phyloP scores from a whole-genome alignment of 2,113 vertebrate species.

The Oryzias woworae region DNA sequence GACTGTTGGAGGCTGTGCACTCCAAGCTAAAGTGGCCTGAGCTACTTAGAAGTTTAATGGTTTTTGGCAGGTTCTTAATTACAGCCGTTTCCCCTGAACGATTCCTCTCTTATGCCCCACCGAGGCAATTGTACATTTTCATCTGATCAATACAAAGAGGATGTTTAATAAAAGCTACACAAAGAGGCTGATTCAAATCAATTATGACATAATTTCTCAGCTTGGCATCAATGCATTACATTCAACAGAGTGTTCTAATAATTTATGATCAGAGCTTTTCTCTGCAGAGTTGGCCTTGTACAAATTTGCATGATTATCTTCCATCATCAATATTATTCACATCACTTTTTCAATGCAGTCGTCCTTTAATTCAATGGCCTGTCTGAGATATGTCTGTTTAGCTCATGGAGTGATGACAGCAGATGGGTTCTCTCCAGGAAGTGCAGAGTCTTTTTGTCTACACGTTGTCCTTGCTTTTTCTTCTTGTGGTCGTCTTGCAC shows the following conservation, averaged over 20 bases:
- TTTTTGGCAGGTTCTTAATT: constrained; percentile 70
- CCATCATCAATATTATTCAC: constrained; percentile 1
- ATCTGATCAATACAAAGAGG: constrained; percentile 55
- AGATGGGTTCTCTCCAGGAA: constrained; percentile 2
- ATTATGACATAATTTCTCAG: constrained; percentile 44
- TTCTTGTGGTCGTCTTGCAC: constrained; percentile 28
- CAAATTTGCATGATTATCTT: background rate
- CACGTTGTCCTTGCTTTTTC: constrained; percentile 29
- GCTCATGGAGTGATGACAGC: background rate
- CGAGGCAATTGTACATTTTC: constrained; percentile 50
- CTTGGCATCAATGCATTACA: constrained; percentile 4
- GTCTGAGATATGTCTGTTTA: constrained; percentile 2
- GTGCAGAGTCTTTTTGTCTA: constrained; percentile 5
- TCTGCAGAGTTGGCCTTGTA: constrained; percentile 5
- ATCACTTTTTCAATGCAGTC: background rate
- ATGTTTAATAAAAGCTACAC: constrained; percentile 54
- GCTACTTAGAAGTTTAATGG: constrained; percentile 61
- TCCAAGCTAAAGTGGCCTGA: constrained; percentile 48
- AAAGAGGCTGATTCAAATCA: constrained; percentile 47
- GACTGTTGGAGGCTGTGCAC: constrained; percentile 57
- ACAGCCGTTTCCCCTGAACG: constrained; percentile 57
- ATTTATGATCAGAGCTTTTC: background rate
- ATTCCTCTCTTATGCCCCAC: constrained; percentile 42
- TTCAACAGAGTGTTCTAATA: constrained; percentile 15
- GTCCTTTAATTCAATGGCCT: background rate